Percentiles rank a stretch among this genome's conserved stretches.
phyloP scores from a whole-genome alignment of 1,140 invertebrate species.

The Oedothorax gibbosus region DNA sequence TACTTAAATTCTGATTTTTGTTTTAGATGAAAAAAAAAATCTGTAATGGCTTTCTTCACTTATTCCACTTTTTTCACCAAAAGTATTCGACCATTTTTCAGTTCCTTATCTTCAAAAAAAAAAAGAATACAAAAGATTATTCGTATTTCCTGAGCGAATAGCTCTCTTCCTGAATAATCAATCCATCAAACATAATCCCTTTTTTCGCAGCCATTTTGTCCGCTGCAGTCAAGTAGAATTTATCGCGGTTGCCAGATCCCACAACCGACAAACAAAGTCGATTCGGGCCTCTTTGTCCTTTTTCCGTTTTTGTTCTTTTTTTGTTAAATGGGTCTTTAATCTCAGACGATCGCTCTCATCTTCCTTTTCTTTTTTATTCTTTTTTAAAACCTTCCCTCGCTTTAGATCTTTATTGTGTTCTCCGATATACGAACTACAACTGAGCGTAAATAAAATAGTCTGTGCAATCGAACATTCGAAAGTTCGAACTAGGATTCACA shows the following conservation, averaged over 20 bases:
- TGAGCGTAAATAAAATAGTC: no score
- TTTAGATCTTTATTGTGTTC: constrained; percentile 20
- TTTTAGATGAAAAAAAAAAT: no score
- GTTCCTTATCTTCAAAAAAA: constrained; percentile 1
- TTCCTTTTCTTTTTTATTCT: constrained; percentile 25
- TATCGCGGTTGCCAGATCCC: constrained; percentile 45
- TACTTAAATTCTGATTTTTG: no score
- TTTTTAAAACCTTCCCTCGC: constrained; percentile 13
- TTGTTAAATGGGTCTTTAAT: constrained; percentile 49
- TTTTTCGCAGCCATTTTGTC: constrained; percentile 42
- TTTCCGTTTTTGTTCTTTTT: constrained; percentile 2
- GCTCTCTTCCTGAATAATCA: constrained; percentile 32
- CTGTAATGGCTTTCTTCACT: no score
- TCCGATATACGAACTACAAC: neutral
- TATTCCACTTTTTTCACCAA: no score
- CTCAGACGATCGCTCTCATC: constrained; percentile 35
- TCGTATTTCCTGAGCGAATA: constrained; percentile 38
- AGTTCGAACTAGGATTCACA: no score
- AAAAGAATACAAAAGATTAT: constrained; percentile 36
- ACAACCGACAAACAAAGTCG: constrained; percentile 48
- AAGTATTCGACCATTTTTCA: no score
- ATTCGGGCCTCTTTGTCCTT: constrained; percentile 23
- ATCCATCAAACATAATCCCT: constrained; percentile 51
- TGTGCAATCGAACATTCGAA: no score
- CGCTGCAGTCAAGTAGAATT: constrained; percentile 10